These are phyloP conservation scores for Bombus fervidus DNA, from an alignment of 1,140 invertebrate species.

Conservation along the genomic window DNA sequence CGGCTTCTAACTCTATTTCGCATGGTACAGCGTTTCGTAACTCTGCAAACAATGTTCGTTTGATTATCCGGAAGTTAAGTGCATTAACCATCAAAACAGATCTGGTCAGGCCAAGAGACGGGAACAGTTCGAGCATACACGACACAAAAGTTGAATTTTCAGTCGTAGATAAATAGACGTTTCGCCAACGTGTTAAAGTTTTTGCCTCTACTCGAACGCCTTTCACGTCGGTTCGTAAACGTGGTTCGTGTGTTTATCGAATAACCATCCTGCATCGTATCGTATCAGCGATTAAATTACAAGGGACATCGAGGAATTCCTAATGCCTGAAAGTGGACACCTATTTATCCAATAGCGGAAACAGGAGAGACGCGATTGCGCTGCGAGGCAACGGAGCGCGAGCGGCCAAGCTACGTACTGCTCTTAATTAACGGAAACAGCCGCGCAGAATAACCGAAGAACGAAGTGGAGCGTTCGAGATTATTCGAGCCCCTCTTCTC, in stretches of 20 bases:
- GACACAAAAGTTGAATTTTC: not conserved
- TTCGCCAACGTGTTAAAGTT: not conserved
- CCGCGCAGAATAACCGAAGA: slow-evolving; percentile 36
- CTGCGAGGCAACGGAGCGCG: not conserved
- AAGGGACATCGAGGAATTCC: no score
- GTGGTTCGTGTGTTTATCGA: no score
- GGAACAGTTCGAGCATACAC: not conserved
- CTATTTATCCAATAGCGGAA: not conserved
- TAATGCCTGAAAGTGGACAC: not conserved
- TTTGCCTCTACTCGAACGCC: not conserved
- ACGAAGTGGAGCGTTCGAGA: slow-evolving; percentile 14
- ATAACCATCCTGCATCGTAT: no score
- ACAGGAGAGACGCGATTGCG: not conserved
- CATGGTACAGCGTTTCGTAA: slow-evolving; percentile 41
- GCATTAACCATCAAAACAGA: slow-evolving; percentile 57
- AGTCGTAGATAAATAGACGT: not conserved
- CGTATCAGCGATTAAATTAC: not conserved
- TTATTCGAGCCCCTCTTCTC: not conserved
- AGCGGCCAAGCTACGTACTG: not conserved
- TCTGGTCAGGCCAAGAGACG: not conserved
- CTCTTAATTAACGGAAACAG: slow-evolving; percentile 43
- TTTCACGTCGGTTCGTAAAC: not conserved
- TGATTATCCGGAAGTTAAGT: slow-evolving; percentile 62
- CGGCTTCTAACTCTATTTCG: slow-evolving; percentile 51
- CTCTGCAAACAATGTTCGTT: slow-evolving; percentile 61